Percentiles rank a stretch among this genome's conserved stretches.
Evolutionary conservation across 2,113 vertebrate species (phyloP).

Genomic region (Phrynosoma blainvillii): DNA sequence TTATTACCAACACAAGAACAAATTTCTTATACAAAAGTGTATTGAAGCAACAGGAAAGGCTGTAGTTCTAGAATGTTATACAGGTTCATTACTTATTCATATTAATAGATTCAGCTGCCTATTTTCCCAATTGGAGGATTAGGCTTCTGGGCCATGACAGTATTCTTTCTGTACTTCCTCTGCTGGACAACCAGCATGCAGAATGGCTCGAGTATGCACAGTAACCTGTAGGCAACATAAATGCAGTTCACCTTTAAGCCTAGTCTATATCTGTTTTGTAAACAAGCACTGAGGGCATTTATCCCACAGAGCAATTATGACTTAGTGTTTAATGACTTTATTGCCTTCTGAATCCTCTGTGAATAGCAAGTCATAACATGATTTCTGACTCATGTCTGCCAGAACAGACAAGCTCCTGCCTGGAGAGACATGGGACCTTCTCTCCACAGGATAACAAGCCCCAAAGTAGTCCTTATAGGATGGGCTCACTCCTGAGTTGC

Average conservation of each 20-base stretch:
- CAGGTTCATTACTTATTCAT: too few relatives aligned
- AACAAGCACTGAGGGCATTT: neutral
- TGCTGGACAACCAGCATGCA: too few relatives aligned
- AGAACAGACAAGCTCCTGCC: constrained; percentile 3
- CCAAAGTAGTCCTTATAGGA: fast-evolving
- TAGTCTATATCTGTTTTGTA: neutral
- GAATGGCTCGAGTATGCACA: too few relatives aligned
- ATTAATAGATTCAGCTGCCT: too few relatives aligned
- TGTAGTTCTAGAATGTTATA: too few relatives aligned
- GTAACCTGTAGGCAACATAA: neutral
- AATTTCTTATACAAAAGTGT: too few relatives aligned
- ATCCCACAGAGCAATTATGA: neutral
- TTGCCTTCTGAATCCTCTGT: constrained; percentile 80
- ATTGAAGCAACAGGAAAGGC: too few relatives aligned
- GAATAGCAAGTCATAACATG: constrained; percentile 64
- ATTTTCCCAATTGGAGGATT: too few relatives aligned
- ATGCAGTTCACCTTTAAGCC: neutral
- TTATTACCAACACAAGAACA: too few relatives aligned
- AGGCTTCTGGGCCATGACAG: too few relatives aligned
- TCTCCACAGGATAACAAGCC: neutral
- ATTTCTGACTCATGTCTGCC: neutral
- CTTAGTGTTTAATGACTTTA: constrained; percentile 76
- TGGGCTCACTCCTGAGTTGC: neutral
- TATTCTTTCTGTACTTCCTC: too few relatives aligned
- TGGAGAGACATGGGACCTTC: neutral